Percentiles rank a stretch among this genome's conserved stretches.
Evolutionary conservation across 2,797 vertebrate genomes (phyloP).

Genomic region (Heteromormyrus szaboi): DNA sequence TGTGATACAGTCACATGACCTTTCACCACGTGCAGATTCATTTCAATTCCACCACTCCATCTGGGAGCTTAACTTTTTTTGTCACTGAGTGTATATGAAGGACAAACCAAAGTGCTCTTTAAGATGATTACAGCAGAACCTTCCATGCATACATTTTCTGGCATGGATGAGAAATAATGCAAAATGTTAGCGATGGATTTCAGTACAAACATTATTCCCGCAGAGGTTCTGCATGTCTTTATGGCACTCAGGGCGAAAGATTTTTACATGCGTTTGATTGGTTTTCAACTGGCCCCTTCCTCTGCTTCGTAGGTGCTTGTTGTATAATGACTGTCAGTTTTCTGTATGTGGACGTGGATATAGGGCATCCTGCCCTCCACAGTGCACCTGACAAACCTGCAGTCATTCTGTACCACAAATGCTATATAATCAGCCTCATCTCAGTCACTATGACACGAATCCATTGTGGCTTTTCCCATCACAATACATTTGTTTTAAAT

Average conservation of each 20-base stretch:
- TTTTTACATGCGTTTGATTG: not conserved
- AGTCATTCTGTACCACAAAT: conserved; percentile 51
- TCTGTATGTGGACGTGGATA: conserved; percentile 44
- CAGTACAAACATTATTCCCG: not conserved
- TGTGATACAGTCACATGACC: not conserved
- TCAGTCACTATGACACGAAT: conserved; percentile 41
- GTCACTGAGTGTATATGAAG: not conserved
- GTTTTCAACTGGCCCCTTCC: conserved; percentile 49
- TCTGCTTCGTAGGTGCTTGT: conserved; percentile 48
- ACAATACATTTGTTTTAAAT: conserved; percentile 44
- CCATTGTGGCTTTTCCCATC: conserved; percentile 56
- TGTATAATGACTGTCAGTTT: conserved; percentile 48
- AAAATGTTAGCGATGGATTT: not conserved
- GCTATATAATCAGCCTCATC: conserved; percentile 40
- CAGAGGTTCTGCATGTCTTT: not conserved
- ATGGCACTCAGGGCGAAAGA: not conserved
- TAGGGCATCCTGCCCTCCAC: conserved; percentile 42
- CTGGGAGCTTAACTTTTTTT: not conserved
- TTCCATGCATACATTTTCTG: not conserved
- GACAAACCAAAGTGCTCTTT: not conserved
- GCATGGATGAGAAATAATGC: not conserved
- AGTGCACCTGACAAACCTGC: conserved; percentile 57
- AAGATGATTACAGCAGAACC: not conserved
- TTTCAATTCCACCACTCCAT: not conserved
- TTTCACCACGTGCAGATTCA: not conserved